Base-by-base conservation (phyloP, 2,797 vertebrate species). In the Cryptoblepharus egeriae region DNA sequence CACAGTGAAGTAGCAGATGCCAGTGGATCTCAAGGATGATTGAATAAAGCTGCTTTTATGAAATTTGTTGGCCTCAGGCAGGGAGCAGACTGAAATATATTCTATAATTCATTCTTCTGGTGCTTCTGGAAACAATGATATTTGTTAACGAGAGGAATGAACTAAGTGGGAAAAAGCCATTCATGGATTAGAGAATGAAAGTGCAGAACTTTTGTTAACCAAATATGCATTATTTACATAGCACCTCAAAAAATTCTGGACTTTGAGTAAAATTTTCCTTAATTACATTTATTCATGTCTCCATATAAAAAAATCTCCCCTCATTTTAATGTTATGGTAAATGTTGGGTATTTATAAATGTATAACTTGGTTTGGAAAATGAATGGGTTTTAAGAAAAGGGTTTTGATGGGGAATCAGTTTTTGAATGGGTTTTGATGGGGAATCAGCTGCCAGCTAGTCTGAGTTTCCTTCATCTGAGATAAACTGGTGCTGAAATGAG, bases 101-200 rank as follows among this genome's bases (percentile, higher is more conserved):
- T 74, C 20, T 58, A 58, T 58, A 24, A 58, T 58, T 58, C 35
- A 91, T 93, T 93, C 87, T 88, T 93, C 86, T 85, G 16, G 58
- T 83, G 71, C 45, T 90, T 90, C 86, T 91, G 81, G 68, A 93
- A 90, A 60, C 64, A 87, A 52, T 37, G 82, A 5, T 89, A 42
- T n/a, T 85, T 93, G 75, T 79, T 93, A 94, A 93, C 89, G 82
- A 90, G 42, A 45, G n/a, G 92, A 90, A 92, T 87, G 92, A 93
- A 90, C 58, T 77, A 80, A 89, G 64, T 71, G 87, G 86, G 92
- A 18, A 77, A 88, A 83, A 93, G 2, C 35, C 88, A 79, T 82
- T 60, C 89, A 87, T 88, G 83, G 79, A n/a, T 52, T 65, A 81
- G 24, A 37, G 70, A 72, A 72, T 35, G 22, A n/a, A n/a, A n/a